Conservation (phyloP, 1,140 invertebrate genomes). For the Drosophila ananassae region DNA sequence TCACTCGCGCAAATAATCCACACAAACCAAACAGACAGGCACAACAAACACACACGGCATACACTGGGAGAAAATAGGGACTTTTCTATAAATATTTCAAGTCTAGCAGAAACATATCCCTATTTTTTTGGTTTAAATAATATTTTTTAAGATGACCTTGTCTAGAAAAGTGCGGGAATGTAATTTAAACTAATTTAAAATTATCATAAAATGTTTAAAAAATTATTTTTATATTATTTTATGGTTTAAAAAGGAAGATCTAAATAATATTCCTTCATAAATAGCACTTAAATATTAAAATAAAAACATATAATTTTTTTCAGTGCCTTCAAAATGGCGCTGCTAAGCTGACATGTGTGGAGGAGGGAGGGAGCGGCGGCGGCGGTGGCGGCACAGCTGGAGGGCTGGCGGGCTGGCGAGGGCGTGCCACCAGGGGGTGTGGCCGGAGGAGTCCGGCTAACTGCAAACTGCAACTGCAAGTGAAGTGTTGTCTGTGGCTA, state of each 20-base stretch:
- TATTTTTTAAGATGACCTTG: too few relatives aligned
- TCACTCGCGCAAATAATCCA: conserved; percentile 81
- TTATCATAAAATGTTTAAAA: too few relatives aligned
- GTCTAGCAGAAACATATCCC: too few relatives aligned
- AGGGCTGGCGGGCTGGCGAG: neutral
- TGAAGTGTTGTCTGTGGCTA: conserved; percentile 76
- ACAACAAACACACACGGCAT: conserved; percentile 53
- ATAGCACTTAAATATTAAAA: too few relatives aligned
- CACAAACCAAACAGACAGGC: conserved; percentile 44
- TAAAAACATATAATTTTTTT: neutral
- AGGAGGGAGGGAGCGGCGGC: neutral
- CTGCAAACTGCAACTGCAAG: conserved; percentile 77
- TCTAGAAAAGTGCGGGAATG: too few relatives aligned
- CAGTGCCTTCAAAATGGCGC: conserved; percentile 61
- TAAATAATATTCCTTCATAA: too few relatives aligned
- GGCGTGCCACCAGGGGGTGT: neutral
- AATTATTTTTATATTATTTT: too few relatives aligned
- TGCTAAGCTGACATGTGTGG: conserved; percentile 64
- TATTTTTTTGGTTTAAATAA: too few relatives aligned
- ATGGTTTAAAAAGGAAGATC: too few relatives aligned
- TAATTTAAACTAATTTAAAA: too few relatives aligned
- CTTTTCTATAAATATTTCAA: neutral
- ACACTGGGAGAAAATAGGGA: neutral
- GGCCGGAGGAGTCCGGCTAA: conserved; percentile 46
- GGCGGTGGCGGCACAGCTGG: conserved; percentile 22